phyloP scores from a whole-genome alignment of 2,113 vertebrate genomes.

The Sceloporus tristichus region DNA sequence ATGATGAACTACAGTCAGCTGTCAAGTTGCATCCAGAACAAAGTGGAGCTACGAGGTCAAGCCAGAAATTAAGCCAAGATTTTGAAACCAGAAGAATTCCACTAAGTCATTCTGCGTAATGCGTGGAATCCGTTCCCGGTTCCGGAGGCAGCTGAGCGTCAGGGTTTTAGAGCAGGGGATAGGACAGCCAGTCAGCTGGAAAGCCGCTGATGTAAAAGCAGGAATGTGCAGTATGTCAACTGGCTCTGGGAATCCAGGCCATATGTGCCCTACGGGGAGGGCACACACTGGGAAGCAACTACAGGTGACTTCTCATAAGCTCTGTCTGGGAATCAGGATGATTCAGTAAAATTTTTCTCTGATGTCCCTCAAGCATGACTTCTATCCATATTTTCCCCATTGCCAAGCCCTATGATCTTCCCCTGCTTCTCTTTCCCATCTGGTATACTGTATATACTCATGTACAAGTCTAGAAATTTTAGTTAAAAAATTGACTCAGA shows the following conservation, averaged over 20 bases:
- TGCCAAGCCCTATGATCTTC: too few relatives aligned
- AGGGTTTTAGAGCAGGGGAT: background rate
- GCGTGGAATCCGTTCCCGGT: background rate
- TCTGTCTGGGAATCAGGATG: constrained; percentile 10
- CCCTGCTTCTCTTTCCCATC: background rate
- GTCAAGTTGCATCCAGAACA: background rate
- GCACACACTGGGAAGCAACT: background rate
- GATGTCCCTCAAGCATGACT: background rate
- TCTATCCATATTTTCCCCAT: background rate
- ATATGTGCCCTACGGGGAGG: background rate
- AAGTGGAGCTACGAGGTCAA: background rate
- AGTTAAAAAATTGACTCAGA: too few relatives aligned
- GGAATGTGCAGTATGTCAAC: constrained; percentile 12
- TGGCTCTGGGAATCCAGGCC: background rate
- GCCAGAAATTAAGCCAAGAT: background rate
- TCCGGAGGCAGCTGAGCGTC: background rate
- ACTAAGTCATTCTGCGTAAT: background rate
- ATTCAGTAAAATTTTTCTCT: background rate
- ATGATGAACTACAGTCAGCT: background rate
- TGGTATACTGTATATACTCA: background rate
- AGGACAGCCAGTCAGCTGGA: background rate
- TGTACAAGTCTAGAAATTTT: too few relatives aligned
- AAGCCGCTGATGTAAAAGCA: constrained; percentile 10
- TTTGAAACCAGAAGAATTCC: background rate
- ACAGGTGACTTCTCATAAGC: background rate